Base-by-base conservation (phyloP, 2,888 invertebrate species). In the Oxytorus armatus region DNA sequence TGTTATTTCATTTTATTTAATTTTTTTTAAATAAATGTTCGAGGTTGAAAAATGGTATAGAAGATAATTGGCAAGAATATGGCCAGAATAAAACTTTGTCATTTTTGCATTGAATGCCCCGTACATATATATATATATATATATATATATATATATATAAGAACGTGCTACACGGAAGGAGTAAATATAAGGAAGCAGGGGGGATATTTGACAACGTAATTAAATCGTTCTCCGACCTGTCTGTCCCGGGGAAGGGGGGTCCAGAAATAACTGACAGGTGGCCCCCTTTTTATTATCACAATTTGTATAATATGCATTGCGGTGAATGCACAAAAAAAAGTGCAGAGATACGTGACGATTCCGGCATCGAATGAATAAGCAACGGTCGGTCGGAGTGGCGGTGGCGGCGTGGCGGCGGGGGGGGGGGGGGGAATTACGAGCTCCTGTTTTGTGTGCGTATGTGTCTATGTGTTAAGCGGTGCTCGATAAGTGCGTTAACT, bases 401-500 rank as follows among this genome's bases (percentile, higher is more conserved):
- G n/a, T n/a, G n/a, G n/a, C n/a, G n/a, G n/a, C n/a, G n/a, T n/a
- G n/a, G n/a, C n/a, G n/a, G n/a, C n/a, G n/a, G 55, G 25, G 70
- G 63, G 5, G 42, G 36, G 33, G 44, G 18, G 42, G 23, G 29
- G 49, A 75, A 65, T 49, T 23, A 21, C 33, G 14, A 55, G 65
- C 75, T 72, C n/a, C n/a, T n/a, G n/a, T n/a, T n/a, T n/a, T n/a
- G 59, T 39, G n/a, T n/a, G n/a, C n/a, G n/a, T n/a, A n/a, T n/a
- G n/a, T n/a, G n/a, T n/a, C n/a, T n/a, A n/a, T n/a, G 47, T 33
- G 18, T n/a, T n/a, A n/a, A 61, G 16, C 55, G 55, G 25, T 36
- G 21, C 53, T 36, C 57, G 73, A 70, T 72, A 82, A 78, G 82
- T 78, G 66, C 75, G 80, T 74, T 80, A 80, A 76, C 78, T 75